phyloP scores from a whole-genome alignment of 2,888 invertebrate genomes.

The Rhogogaster chlorosoma region DNA sequence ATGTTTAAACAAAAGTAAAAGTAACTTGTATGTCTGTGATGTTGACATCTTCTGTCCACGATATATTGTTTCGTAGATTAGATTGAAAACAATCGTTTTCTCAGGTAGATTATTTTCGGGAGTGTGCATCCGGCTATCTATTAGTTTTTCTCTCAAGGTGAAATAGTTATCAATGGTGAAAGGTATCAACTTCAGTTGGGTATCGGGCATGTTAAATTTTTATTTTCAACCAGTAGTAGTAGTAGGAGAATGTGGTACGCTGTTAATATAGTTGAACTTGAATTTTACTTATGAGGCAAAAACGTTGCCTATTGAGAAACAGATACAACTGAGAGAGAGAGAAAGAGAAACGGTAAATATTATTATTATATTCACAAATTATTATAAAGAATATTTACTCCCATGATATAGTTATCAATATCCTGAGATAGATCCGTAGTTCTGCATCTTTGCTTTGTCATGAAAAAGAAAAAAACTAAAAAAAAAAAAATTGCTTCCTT shows the following conservation, averaged over 20 bases:
- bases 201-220: slow-evolving; percentile 1
- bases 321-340: slow-evolving; percentile 34
- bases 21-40: slow-evolving; percentile 12
- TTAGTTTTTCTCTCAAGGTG: background rate
- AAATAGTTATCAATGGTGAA: slow-evolving; percentile 6
- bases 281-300: background rate
- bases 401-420: slow-evolving; percentile 8
- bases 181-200: slow-evolving; percentile 16
- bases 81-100: slow-evolving; percentile 26
- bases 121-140: background rate
- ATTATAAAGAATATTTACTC: background rate
- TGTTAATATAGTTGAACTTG: background rate
- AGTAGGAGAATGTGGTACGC: background rate
- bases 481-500: background rate
- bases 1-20: slow-evolving; percentile 22
- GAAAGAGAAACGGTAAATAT: background rate
- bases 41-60: slow-evolving; percentile 2
- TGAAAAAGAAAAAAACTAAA: background rate
- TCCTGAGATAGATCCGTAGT: background rate
- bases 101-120: background rate
- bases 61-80: slow-evolving; percentile 13
- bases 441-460: background rate
- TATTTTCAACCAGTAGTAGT: slow-evolving; percentile 27
- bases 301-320: slow-evolving; percentile 5
- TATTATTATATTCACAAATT: slow-evolving; percentile 1